phyloP scores from a whole-genome alignment of 2,797 vertebrate species.

The Salmo trutta region DNA sequence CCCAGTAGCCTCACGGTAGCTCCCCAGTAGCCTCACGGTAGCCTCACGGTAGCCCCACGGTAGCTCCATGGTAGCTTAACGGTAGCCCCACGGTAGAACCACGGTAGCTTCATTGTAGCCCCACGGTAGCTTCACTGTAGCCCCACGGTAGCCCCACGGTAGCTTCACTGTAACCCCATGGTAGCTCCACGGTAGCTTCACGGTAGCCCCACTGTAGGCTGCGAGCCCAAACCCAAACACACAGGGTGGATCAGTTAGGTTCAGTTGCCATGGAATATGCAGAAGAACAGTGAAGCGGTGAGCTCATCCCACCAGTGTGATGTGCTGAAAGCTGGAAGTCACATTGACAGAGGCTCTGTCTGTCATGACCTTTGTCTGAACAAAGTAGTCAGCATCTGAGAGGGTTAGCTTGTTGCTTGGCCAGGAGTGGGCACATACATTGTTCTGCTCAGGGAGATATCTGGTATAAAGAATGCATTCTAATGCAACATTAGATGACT shows the following conservation, averaged over 20 bases:
- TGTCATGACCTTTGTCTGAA: neutral
- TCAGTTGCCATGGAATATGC: slow-evolving; percentile 30
- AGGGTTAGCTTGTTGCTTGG: neutral
- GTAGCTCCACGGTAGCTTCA: too few relatives aligned
- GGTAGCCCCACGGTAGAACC: too few relatives aligned
- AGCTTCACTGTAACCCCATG: neutral
- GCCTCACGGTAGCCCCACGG: too few relatives aligned
- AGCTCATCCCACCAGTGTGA: slow-evolving; percentile 23
- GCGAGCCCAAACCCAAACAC: slow-evolving; percentile 30
- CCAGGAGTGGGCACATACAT: slow-evolving; percentile 12
- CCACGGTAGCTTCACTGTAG: too few relatives aligned
- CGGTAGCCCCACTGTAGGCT: neutral
- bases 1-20: too few relatives aligned
- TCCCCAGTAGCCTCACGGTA: too few relatives aligned
- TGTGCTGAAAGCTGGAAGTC: slow-evolving; percentile 19
- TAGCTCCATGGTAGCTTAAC: neutral
- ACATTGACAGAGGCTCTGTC: slow-evolving; percentile 17
- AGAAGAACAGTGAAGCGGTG: slow-evolving; percentile 24
- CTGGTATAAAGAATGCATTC: slow-evolving; percentile 49
- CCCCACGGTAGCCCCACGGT: neutral
- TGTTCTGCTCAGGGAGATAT: slow-evolving; percentile 4
- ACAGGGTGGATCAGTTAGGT: slow-evolving; percentile 3
- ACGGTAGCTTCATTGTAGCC: too few relatives aligned
- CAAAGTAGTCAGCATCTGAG: neutral
- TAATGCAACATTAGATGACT: neutral